Evolutionary conservation across 2,888 invertebrate genomes (phyloP).

Genomic region (Drosophila quinaria): DNA sequence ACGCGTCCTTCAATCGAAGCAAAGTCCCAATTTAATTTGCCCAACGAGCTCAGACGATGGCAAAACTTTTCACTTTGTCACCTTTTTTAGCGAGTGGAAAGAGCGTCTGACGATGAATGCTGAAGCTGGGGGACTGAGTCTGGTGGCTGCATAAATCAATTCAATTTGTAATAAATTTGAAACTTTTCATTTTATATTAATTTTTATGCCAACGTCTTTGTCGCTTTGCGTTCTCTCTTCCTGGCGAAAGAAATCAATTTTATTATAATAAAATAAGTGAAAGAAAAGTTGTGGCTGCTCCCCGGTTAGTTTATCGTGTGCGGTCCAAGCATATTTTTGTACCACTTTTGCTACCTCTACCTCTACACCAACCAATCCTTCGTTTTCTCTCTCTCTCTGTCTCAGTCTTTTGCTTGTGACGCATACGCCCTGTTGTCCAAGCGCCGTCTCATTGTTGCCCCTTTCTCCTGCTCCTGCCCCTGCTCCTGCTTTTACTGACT

Average conservation of each 20-base stretch:
- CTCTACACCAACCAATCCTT: slow-evolving; percentile 17
- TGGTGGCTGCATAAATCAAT: slow-evolving; percentile 72
- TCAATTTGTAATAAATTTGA: slow-evolving; percentile 81
- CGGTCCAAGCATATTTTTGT: slow-evolving; percentile 64
- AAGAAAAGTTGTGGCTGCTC: slow-evolving; percentile 61
- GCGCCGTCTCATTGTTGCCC: neutral
- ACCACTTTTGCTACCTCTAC: slow-evolving; percentile 51
- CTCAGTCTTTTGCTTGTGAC: slow-evolving; percentile 21
- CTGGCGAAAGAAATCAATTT: slow-evolving; percentile 70
- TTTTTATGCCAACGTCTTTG: slow-evolving; percentile 69
- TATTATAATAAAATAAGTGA: slow-evolving; percentile 78
- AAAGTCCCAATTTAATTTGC: slow-evolving; percentile 66
- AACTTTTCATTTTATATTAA: slow-evolving; percentile 81
- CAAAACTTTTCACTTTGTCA: slow-evolving; percentile 76
- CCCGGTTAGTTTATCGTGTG: slow-evolving; percentile 63
- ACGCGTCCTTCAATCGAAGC: slow-evolving; percentile 41
- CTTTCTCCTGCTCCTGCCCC: neutral
- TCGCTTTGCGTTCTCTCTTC: slow-evolving; percentile 31
- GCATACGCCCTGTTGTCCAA: slow-evolving; percentile 35
- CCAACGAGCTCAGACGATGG: slow-evolving; percentile 46
- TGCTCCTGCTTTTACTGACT: slow-evolving; percentile 35
- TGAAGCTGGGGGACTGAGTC: neutral
- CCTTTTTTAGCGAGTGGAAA: slow-evolving; percentile 50
- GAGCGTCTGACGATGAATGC: neutral
- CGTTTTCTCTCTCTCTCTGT: slow-evolving; percentile 24